These are phyloP conservation scores for Leptosomus discolor DNA, from an alignment of 2,113 vertebrate species.

Conservation along the genomic window DNA sequence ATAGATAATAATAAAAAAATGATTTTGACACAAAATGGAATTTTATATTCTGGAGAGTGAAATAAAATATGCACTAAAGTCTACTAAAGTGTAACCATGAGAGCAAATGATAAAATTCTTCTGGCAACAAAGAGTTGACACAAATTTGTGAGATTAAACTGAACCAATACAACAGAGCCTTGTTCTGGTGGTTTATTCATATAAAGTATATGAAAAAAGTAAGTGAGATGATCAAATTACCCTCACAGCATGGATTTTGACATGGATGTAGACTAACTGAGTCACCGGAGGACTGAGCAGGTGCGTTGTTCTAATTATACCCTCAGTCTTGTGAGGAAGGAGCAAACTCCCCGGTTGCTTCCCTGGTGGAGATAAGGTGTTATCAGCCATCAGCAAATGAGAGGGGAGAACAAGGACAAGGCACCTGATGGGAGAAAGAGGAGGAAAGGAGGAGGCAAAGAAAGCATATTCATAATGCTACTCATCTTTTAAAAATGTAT, in stretches of 20 bases:
- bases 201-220: not conserved
- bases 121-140: slow-evolving; percentile 21
- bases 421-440: slow-evolving; percentile 38
- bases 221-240: slow-evolving; percentile 45
- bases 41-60: slow-evolving; percentile 29
- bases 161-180: not conserved
- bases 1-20: slow-evolving; percentile 45
- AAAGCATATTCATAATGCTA: not conserved
- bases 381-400: slow-evolving; percentile 60
- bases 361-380: slow-evolving; percentile 63
- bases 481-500: not conserved
- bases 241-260: slow-evolving; percentile 67
- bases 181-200: slow-evolving; percentile 21
- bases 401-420: slow-evolving; percentile 64
- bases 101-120: slow-evolving; percentile 25
- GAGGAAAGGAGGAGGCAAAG: not conserved
- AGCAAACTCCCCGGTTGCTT: slow-evolving; percentile 53
- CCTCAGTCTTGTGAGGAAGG: slow-evolving; percentile 52
- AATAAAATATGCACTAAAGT: slow-evolving; percentile 3
- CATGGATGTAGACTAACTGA: slow-evolving; percentile 57
- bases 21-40: slow-evolving; percentile 47
- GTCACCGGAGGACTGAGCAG: slow-evolving; percentile 58
- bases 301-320: slow-evolving; percentile 65
- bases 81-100: slow-evolving; percentile 16
- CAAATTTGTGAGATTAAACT: slow-evolving; percentile 38